Percentiles rank a stretch among this genome's conserved stretches.
Evolutionary conservation across 2,888 invertebrate genomes (phyloP).

Genomic region (Liodrosophila aerea): DNA sequence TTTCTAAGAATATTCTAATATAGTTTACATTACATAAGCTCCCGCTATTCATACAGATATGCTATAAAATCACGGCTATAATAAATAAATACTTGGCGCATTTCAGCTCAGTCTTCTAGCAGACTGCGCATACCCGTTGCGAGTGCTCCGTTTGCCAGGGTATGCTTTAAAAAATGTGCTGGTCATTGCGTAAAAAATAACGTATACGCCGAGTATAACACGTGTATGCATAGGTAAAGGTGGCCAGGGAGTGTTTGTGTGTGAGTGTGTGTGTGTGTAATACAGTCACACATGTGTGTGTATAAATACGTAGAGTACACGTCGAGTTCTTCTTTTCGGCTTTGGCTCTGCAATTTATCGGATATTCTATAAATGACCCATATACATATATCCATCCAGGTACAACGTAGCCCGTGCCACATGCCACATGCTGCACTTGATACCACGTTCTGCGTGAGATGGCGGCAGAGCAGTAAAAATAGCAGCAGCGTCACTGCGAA

Average conservation of each 20-base stretch:
- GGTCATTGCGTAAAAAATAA: constrained; percentile 45
- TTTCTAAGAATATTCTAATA: too few relatives aligned
- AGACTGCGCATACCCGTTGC: constrained; percentile 9
- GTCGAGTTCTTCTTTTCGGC: constrained; percentile 15
- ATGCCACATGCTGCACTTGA: constrained; percentile 30
- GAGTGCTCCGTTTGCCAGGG: not conserved
- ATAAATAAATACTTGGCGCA: too few relatives aligned
- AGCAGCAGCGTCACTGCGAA: too few relatives aligned
- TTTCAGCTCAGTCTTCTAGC: too few relatives aligned
- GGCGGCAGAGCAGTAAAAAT: too few relatives aligned
- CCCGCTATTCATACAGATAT: too few relatives aligned
- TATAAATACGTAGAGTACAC: constrained; percentile 19
- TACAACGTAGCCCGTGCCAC: constrained; percentile 1
- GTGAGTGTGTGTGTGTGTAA: not conserved
- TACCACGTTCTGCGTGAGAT: constrained; percentile 1
- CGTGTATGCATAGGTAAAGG: constrained; percentile 20
- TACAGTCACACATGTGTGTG: constrained; percentile 1
- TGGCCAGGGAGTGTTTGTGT: not conserved
- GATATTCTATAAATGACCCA: constrained; percentile 50
- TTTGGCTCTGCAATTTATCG: constrained; percentile 20
- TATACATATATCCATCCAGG: constrained; percentile 36
- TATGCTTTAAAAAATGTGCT: constrained; percentile 39
- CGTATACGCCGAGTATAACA: constrained; percentile 39
- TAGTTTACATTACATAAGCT: too few relatives aligned
- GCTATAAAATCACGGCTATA: too few relatives aligned